Conservation (phyloP, 2,888 invertebrate species). For the Cheilosia impressa region DNA sequence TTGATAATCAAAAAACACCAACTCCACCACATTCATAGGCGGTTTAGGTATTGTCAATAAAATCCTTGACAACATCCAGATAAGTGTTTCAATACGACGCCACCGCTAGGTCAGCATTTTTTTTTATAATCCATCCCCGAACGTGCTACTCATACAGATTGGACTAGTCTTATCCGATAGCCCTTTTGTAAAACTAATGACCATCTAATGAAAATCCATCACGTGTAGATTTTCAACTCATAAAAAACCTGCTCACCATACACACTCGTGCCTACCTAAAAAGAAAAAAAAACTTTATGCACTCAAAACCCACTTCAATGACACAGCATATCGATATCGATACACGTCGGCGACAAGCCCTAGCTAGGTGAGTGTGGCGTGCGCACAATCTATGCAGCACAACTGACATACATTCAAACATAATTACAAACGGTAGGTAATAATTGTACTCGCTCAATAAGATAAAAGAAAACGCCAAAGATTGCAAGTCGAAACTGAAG, state of each 20-base stretch:
- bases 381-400: neutral
- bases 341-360: neutral
- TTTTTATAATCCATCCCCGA: neutral
- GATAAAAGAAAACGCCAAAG: conserved; percentile 27
- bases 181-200: neutral
- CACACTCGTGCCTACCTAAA: neutral
- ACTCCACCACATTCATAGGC: neutral
- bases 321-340: neutral
- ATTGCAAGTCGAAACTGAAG: conserved; percentile 6
- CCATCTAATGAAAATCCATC: neutral
- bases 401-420: conserved; percentile 24
- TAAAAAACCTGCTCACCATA: neutral
- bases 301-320: conserved; percentile 8
- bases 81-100: neutral
- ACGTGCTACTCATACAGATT: neutral
- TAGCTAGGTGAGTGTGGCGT: neutral
- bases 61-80: neutral
- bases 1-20: neutral
- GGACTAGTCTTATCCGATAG: neutral
- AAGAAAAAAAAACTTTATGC: neutral
- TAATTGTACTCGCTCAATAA: conserved; percentile 24
- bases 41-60: neutral
- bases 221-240: neutral
- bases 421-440: conserved; percentile 7
- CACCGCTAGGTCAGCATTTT: neutral